phyloP scores from a whole-genome alignment of 2,888 invertebrate species.

The Luperina testacea region DNA sequence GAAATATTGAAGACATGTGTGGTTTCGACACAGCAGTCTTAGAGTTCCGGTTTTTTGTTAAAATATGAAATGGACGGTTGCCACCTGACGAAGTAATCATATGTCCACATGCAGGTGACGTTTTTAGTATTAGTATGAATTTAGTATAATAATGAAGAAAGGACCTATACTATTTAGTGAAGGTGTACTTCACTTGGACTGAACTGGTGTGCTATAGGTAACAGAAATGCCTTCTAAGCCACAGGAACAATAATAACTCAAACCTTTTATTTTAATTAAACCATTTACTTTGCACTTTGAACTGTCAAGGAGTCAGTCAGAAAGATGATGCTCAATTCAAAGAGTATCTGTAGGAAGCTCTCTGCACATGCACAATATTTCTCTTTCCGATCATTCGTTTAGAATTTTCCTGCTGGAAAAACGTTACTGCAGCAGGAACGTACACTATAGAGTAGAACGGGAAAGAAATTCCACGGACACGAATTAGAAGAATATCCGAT shows the following conservation, averaged over 20 bases:
- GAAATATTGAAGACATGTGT: slow-evolving; percentile 54
- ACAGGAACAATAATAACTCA: slow-evolving; percentile 1
- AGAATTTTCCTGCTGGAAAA: no score
- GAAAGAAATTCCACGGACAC: not conserved
- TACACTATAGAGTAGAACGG: not conserved
- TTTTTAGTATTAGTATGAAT: slow-evolving; percentile 12
- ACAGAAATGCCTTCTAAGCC: not conserved
- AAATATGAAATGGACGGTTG: slow-evolving; percentile 39
- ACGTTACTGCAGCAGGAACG: no score
- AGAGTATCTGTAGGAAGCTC: not conserved
- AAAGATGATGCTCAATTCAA: not conserved
- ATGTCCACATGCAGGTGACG: slow-evolving; percentile 49
- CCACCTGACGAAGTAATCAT: slow-evolving; percentile 59
- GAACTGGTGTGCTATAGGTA: not conserved
- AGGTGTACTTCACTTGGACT: not conserved
- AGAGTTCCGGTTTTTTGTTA: slow-evolving; percentile 61
- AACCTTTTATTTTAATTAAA: not conserved
- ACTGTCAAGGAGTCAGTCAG: not conserved
- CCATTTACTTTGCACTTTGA: not conserved
- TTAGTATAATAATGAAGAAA: slow-evolving; percentile 23
- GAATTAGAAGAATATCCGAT: not conserved
- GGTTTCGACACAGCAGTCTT: slow-evolving; percentile 51
- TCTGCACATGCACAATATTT: no score
- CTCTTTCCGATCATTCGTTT: no score
- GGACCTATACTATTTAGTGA: not conserved